These are phyloP conservation scores for Resseliella maxima DNA, from an alignment of 2,888 invertebrate species.

Conservation along the genomic window DNA sequence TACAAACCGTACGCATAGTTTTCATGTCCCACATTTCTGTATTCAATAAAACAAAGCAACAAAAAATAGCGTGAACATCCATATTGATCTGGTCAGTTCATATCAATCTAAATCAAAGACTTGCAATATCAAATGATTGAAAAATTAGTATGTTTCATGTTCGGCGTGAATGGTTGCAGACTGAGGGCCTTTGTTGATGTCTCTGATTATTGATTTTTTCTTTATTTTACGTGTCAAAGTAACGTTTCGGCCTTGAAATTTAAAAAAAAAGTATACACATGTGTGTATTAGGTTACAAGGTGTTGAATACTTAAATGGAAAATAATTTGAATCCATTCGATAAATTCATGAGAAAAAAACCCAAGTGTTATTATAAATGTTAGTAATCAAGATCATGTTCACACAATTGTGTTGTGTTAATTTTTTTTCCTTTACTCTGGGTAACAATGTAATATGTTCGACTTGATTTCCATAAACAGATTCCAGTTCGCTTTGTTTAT, in stretches of 20 bases:
- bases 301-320: neutral
- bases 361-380: neutral
- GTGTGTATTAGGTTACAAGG: neutral
- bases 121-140: conserved; percentile 6
- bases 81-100: neutral
- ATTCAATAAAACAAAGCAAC: neutral
- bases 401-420: neutral
- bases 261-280: neutral
- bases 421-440: neutral
- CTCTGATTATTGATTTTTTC: conserved; percentile 21
- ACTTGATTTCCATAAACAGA: neutral
- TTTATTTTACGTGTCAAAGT: neutral
- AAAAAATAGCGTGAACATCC: neutral
- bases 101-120: conserved; percentile 13
- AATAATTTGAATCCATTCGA: neutral
- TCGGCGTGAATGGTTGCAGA: conserved; percentile 6
- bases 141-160: neutral
- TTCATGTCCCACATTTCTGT: neutral
- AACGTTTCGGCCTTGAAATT: neutral
- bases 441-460: neutral
- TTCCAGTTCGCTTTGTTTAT: neutral
- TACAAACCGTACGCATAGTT: neutral
- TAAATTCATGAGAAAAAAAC: neutral
- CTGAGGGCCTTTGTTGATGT: conserved; percentile 6
- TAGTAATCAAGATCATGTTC: conserved; percentile 23